These are phyloP conservation scores for Battus philenor DNA, from an alignment of 1,140 invertebrate genomes.

Conservation along the genomic window DNA sequence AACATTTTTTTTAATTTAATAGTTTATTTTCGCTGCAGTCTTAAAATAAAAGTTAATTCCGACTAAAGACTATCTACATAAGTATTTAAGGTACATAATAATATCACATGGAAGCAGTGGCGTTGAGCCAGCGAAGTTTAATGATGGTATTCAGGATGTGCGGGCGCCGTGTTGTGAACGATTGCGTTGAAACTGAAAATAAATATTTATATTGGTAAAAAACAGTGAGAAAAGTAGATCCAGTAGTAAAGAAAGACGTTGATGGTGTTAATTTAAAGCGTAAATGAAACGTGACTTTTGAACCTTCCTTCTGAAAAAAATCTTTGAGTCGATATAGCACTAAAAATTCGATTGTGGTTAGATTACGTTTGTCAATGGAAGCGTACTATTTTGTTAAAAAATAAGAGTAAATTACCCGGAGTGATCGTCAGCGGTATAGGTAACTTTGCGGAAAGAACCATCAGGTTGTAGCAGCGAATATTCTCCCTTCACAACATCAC, in stretches of 20 bases:
- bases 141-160: conserved; percentile 68
- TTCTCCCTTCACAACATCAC: too few relatives aligned
- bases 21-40: conserved; percentile 72
- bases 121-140: conserved; percentile 36
- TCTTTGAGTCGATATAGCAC: too few relatives aligned
- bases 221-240: too few relatives aligned
- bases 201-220: too few relatives aligned
- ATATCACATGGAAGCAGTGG: conserved; percentile 67
- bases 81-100: conserved; percentile 61
- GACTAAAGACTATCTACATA: conserved; percentile 67
- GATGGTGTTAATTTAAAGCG: too few relatives aligned
- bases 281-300: too few relatives aligned
- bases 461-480: conserved; percentile 80
- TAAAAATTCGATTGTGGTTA: too few relatives aligned
- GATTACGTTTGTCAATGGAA: too few relatives aligned
- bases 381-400: too few relatives aligned
- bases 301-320: too few relatives aligned
- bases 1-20: conserved; percentile 43
- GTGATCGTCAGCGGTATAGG: conserved; percentile 84
- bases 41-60: conserved; percentile 55
- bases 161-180: conserved; percentile 79
- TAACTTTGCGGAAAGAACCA: conserved; percentile 82
- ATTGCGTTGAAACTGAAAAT: conserved; percentile 79
- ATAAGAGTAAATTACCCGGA: conserved; percentile 81
- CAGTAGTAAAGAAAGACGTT: too few relatives aligned